Base-by-base conservation (phyloP, 2,888 invertebrate genomes). In the Diarsia dahlii region DNA sequence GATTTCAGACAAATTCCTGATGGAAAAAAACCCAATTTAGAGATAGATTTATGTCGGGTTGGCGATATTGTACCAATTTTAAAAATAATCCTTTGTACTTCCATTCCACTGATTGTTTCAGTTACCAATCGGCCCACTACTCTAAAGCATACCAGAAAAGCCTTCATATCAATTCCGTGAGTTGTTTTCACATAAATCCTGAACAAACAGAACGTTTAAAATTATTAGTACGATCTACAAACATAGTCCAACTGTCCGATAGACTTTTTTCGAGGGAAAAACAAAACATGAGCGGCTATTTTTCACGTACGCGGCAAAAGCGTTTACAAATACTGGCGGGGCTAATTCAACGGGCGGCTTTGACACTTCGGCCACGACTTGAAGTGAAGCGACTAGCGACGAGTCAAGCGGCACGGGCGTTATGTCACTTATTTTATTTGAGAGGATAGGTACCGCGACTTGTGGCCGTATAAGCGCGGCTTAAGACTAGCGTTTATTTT, bases 241-340 rank as follows among this genome's bases (percentile, higher is more conserved):
- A 69, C 48, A 63, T 12, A 46, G 23, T 18, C 69, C 50, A 28
- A 39, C 48, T 3, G 34, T 10, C 75, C 58, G 8, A 54, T 65
- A 66, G 50, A 46, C 54, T 50, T 76, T 72, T 81, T 50, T 15
- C 54, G 18, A 13, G 13, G 46, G 45, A 58, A 69, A 54, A 68
- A 58, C 45, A 58, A 18, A 74, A 50, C 3, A 46, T 12, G 18
- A 15, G 6, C 28, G 28, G 28, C 18, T 3, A 58, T 74, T 71
- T 82, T 82, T 82, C 68, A 58, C 52, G 58, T 34, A 60, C 70
- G n/a, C 23, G 4, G 48, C 78, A 56, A 80, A 75, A 83, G 52
- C 58, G 34, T 68, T 58, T 1, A 56, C 81, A 82, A 84, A 82
- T 52, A 84, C 56, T 20, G 52, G 34, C 52, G 50, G 76, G 60